Conservation (phyloP, 2,888 invertebrate species). For the Endotricha flammealis region DNA sequence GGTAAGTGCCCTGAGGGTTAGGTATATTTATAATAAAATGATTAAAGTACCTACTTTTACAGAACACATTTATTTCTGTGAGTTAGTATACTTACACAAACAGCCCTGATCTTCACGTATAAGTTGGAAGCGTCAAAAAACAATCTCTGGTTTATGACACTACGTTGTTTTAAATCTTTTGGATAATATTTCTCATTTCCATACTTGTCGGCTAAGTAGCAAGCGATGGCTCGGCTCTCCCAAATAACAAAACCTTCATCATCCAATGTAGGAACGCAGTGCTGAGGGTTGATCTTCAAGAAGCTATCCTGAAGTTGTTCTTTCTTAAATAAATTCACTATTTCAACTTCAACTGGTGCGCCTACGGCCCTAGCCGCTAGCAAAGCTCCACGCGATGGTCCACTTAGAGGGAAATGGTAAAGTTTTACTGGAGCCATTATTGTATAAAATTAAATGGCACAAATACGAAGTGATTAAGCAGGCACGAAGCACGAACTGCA, state of each 20-base stretch:
- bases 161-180: conserved; percentile 73
- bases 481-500: too few species aligned
- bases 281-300: conserved; percentile 81
- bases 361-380: conserved; percentile 78
- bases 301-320: conserved; percentile 79
- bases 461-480: too few species aligned
- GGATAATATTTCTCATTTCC: conserved; percentile 80
- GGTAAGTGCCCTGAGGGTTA: too few species aligned
- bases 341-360: conserved; percentile 67
- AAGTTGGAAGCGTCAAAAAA: conserved; percentile 81
- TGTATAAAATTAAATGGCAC: too few species aligned
- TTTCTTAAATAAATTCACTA: conserved; percentile 76
- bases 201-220: conserved; percentile 80
- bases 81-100: conserved; percentile 80
- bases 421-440: conserved; percentile 47
- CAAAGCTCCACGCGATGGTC: conserved; percentile 80
- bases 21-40: too few species aligned
- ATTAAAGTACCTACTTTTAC: too few species aligned
- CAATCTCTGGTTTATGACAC: conserved; percentile 79
- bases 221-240: conserved; percentile 83
- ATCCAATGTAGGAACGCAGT: conserved; percentile 82
- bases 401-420: conserved; percentile 80
- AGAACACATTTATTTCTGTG: too few species aligned
- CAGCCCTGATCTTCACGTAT: conserved; percentile 80
- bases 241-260: conserved; percentile 82